These are phyloP conservation scores for Pectinophora gossypiella DNA, from an alignment of 1,140 invertebrate genomes.

Conservation along the genomic window DNA sequence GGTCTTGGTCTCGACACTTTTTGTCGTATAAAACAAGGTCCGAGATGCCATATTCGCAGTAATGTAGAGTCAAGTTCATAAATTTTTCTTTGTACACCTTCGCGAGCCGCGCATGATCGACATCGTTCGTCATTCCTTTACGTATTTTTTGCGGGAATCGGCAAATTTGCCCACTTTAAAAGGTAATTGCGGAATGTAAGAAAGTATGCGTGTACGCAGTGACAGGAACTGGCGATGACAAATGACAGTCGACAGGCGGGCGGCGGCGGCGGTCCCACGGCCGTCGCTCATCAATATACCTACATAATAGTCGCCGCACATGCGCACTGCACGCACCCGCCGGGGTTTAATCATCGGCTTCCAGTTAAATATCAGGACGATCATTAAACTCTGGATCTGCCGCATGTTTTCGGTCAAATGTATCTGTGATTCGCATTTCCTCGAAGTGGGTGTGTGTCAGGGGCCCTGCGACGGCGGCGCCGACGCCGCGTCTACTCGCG, in stretches of 20 bases:
- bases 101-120: constrained; percentile 28
- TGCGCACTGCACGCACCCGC: neutral
- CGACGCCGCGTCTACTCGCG: constrained; percentile 55
- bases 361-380: neutral
- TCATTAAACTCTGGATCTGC: neutral
- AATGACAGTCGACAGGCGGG: constrained; percentile 50
- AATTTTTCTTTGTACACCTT: constrained; percentile 13
- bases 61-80: constrained; percentile 8
- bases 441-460: too few species aligned
- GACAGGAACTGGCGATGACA: constrained; percentile 64
- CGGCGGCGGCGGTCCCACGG: constrained; percentile 39
- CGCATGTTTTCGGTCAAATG: neutral
- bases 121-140: constrained; percentile 38
- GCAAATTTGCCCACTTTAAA: constrained; percentile 54
- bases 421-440: too few species aligned
- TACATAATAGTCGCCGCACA: neutral
- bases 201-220: constrained; percentile 56
- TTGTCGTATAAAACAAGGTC: too few species aligned
- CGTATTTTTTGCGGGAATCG: constrained; percentile 45
- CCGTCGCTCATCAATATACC: constrained; percentile 56
- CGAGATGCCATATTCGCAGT: neutral
- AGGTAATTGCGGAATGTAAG: constrained; percentile 63
- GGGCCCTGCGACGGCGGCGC: too few species aligned
- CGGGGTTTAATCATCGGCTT: neutral
- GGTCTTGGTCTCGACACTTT: too few species aligned